Percentiles rank a stretch among this genome's conserved stretches.
phyloP scores from a whole-genome alignment of 2,113 vertebrate species.

The Apistogramma diplotaenia region DNA sequence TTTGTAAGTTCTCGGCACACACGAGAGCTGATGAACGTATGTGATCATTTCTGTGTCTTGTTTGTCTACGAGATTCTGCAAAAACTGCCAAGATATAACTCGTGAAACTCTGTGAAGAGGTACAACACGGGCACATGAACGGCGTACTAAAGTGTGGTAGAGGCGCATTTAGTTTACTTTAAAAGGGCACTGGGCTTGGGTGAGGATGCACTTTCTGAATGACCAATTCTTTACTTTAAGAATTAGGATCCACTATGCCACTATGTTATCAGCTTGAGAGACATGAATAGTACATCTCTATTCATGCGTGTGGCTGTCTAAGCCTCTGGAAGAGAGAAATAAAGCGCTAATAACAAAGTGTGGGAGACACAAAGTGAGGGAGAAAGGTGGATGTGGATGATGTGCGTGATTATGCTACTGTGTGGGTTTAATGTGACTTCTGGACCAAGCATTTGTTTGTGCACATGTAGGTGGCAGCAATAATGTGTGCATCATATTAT shows the following conservation, averaged over 20 bases:
- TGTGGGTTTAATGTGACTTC: conserved; percentile 41
- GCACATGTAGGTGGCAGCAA: conserved; percentile 28
- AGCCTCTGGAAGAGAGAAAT: background rate
- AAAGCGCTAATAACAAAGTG: conserved; percentile 6
- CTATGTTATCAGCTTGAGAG: background rate
- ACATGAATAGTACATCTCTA: background rate
- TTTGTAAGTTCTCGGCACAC: background rate
- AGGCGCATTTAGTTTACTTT: background rate
- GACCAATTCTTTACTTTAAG: background rate
- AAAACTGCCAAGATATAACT: background rate
- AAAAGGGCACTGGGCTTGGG: background rate
- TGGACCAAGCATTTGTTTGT: conserved; percentile 39
- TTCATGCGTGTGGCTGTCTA: background rate
- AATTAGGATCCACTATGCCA: background rate
- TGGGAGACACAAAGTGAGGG: conserved; percentile 8
- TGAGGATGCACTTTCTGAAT: background rate
- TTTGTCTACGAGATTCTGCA: background rate
- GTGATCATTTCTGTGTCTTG: background rate
- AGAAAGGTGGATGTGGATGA: conserved; percentile 19
- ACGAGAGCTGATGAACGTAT: background rate
- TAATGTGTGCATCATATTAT: conserved; percentile 17
- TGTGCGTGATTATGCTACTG: conserved; percentile 14
- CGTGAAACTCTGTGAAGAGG: background rate
- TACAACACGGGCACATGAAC: background rate
- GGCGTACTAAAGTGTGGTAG: background rate